These are phyloP conservation scores for Cryptotis parvus DNA, from an alignment of 2,113 vertebrate species.

Conservation along the genomic window DNA sequence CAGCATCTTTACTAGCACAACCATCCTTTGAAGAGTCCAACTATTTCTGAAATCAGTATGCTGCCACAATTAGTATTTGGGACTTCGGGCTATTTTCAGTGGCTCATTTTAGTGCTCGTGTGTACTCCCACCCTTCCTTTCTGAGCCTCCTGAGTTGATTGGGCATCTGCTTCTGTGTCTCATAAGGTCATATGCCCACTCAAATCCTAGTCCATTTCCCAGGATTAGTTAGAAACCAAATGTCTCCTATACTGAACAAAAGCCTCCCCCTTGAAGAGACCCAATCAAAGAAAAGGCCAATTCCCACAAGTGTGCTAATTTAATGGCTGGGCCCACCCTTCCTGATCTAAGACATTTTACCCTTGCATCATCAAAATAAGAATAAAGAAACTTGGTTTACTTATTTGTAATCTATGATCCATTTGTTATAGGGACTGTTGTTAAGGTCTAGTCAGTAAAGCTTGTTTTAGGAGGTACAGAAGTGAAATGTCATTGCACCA, in stretches of 20 bases:
- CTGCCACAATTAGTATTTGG: too few relatives aligned
- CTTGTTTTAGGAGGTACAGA: neutral
- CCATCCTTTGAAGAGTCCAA: neutral
- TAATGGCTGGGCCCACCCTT: neutral
- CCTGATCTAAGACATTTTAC: neutral
- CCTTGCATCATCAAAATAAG: neutral
- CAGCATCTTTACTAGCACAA: neutral
- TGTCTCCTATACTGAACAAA: conserved; percentile 20
- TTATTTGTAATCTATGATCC: neutral
- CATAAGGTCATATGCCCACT: neutral
- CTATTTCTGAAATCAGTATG: neutral
- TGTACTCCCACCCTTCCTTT: neutral
- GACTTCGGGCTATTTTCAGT: neutral
- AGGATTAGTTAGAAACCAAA: conserved; percentile 18
- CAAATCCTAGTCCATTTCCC: neutral
- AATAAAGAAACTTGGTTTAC: neutral
- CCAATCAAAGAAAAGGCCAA: neutral
- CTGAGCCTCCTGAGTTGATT: neutral
- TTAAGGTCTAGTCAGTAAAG: neutral
- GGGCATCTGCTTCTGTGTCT: neutral
- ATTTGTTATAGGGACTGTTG: neutral
- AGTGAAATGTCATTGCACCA: neutral
- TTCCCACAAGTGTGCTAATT: neutral
- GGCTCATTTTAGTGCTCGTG: neutral
- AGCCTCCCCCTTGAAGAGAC: neutral